Evolutionary conservation across 2,888 invertebrate genomes (phyloP).

Genomic region (Microplitis manilae): DNA sequence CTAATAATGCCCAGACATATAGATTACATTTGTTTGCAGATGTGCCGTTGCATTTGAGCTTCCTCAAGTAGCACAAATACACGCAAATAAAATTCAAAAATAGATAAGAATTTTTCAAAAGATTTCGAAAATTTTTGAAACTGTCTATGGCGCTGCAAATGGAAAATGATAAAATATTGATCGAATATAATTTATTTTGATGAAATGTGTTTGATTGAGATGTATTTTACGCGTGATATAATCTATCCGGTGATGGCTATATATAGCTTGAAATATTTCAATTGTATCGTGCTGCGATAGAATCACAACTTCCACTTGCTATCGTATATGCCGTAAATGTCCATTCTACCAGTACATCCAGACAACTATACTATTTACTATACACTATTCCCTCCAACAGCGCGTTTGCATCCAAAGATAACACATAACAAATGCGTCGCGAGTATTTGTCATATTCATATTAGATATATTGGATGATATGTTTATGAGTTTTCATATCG

Average conservation of each 20-base stretch:
- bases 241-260: constrained; percentile 31
- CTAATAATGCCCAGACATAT: neutral
- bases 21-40: neutral
- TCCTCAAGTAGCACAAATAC: neutral
- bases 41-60: neutral
- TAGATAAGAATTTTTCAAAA: too few species aligned
- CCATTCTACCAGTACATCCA: constrained; percentile 11
- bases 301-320: constrained; percentile 6
- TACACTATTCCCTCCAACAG: neutral
- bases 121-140: too few species aligned
- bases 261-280: constrained; percentile 49
- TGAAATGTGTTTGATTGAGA: constrained; percentile 38
- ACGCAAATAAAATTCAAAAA: neutral
- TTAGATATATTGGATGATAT: constrained; percentile 1
- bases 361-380: neutral
- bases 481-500: neutral
- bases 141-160: neutral
- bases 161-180: constrained; percentile 39
- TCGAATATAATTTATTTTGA: constrained; percentile 45
- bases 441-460: neutral
- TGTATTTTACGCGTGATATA: constrained; percentile 40
- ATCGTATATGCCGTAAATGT: constrained; percentile 21
- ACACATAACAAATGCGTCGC: neutral
- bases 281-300: constrained; percentile 44
- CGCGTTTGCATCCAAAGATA: neutral